Evolutionary conservation across 23 tunicate species (phyloP).

Genomic region (Ascidia mentula): DNA sequence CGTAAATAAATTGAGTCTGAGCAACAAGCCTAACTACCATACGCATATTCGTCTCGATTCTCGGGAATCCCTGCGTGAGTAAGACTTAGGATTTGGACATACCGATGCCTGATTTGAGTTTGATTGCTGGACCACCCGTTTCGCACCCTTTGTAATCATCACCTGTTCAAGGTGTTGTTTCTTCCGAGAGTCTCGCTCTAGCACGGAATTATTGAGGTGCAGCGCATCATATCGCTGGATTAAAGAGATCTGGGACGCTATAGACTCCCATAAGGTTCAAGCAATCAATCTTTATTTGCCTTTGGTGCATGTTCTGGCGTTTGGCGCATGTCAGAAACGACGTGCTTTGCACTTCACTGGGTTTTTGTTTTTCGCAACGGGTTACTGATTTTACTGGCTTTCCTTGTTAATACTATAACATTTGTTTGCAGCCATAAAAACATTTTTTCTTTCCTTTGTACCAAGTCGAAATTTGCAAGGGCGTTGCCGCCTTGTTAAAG

Average conservation of each 20-base stretch:
- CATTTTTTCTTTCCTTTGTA: too few species aligned
- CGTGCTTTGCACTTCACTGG: neutral
- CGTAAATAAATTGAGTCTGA: neutral
- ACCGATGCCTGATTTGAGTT: neutral
- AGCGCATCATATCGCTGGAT: slow-evolving; percentile 3
- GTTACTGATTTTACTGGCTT: too few species aligned
- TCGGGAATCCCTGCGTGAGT: neutral
- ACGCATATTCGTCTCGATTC: neutral
- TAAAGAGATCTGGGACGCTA: neutral
- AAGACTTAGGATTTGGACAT: neutral
- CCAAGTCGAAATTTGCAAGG: too few species aligned
- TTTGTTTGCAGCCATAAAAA: too few species aligned
- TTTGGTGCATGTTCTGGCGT: neutral
- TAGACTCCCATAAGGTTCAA: neutral
- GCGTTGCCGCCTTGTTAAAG: too few species aligned
- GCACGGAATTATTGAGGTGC: neutral
- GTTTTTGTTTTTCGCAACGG: too few species aligned
- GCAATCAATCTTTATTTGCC: slow-evolving; percentile 3
- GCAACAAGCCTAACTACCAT: too few species aligned
- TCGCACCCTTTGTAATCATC: neutral
- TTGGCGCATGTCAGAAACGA: neutral
- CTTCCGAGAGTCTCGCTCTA: neutral
- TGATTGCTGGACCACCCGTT: neutral
- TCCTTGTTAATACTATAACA: too few species aligned
- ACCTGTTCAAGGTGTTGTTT: neutral